phyloP scores from a whole-genome alignment of 2,113 vertebrate genomes.

The Brachyhypopomus gauderio region DNA sequence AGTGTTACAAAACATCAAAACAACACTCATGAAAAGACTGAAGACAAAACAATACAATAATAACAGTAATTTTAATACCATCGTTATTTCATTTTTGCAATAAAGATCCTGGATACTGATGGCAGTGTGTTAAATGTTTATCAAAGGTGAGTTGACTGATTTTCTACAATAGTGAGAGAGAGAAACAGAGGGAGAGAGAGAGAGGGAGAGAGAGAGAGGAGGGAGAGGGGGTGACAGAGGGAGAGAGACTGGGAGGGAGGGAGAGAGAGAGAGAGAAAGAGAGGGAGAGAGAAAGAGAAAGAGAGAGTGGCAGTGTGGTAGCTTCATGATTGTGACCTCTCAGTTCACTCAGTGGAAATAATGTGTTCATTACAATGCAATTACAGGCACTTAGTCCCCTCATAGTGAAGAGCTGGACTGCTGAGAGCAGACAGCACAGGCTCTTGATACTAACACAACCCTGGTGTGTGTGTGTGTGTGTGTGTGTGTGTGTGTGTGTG shows the following conservation, averaged over 20 bases:
- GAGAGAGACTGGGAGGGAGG: slow-evolving; percentile 60
- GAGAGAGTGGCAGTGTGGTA: slow-evolving; percentile 18
- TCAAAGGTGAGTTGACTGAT: too few relatives aligned
- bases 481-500: slow-evolving; percentile 38
- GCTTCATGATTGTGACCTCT: slow-evolving; percentile 59
- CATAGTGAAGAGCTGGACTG: slow-evolving; percentile 56
- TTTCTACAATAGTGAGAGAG: not conserved
- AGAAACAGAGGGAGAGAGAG: not conserved
- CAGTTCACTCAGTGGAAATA: slow-evolving; percentile 68
- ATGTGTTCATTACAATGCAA: slow-evolving; percentile 76
- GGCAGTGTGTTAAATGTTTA: too few relatives aligned
- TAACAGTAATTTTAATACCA: too few relatives aligned
- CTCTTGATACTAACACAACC: slow-evolving; percentile 57
- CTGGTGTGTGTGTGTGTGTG: slow-evolving; percentile 47
- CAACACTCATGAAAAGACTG: too few relatives aligned
- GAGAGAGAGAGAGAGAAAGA: slow-evolving; percentile 53
- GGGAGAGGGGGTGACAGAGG: not conserved
- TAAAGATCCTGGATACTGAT: too few relatives aligned
- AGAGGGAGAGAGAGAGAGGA: not conserved
- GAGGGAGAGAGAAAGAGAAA: not conserved
- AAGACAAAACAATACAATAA: too few relatives aligned
- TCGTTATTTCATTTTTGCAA: too few relatives aligned
- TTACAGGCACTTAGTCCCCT: slow-evolving; percentile 72
- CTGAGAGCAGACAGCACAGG: slow-evolving; percentile 48
- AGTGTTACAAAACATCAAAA: too few relatives aligned